Percentiles rank a stretch among this genome's conserved stretches.
Evolutionary conservation across 2,888 invertebrate species (phyloP).

Genomic region (Yponomeuta plumbellus): DNA sequence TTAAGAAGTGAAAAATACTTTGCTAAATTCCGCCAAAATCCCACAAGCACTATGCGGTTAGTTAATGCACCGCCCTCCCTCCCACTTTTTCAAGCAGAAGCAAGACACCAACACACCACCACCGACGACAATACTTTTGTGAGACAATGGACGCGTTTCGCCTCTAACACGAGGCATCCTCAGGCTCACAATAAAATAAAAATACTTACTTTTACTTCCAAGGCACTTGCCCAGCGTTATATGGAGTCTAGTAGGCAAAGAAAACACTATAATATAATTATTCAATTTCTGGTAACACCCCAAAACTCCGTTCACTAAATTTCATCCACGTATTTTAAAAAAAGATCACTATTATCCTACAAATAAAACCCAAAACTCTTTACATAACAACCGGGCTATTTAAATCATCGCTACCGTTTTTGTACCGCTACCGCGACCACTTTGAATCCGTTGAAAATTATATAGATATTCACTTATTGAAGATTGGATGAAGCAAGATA

Average conservation of each 20-base stretch:
- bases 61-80: no score
- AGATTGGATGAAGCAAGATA: not conserved
- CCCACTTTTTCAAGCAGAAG: no score
- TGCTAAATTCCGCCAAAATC: no score
- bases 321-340: not conserved
- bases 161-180: no score
- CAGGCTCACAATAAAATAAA: no score
- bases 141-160: no score
- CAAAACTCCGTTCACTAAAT: not conserved
- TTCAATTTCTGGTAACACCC: not conserved
- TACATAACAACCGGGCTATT: conserved; percentile 22
- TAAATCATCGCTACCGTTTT: conserved; percentile 42
- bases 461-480: not conserved
- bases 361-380: not conserved
- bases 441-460: not conserved
- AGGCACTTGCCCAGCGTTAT: no score
- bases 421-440: not conserved
- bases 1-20: no score
- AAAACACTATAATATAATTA: not conserved
- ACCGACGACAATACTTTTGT: no score
- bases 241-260: not conserved
- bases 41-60: no score
- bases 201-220: no score
- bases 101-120: no score
- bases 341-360: not conserved